A percentile compares a stretch with the other conserved stretches of the same genome.
Conservation (phyloP, 2,888 invertebrate genomes). For the Petrolisthes cinctipes region DNA sequence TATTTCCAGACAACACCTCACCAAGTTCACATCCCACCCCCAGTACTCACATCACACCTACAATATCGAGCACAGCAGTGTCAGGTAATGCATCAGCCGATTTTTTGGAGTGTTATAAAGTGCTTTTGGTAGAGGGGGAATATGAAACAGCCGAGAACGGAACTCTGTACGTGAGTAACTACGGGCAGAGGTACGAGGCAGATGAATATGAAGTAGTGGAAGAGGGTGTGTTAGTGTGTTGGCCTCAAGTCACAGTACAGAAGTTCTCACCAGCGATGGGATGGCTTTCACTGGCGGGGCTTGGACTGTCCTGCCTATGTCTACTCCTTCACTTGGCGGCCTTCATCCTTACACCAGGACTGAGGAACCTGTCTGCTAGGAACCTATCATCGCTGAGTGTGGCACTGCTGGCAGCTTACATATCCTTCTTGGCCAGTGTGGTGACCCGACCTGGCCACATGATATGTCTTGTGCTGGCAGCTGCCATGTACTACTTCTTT, state of each 20-base stretch:
- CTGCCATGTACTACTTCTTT: conserved; percentile 72
- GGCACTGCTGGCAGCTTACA: conserved; percentile 72
- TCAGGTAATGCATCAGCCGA: conserved; percentile 28
- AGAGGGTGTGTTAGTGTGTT: conserved; percentile 68
- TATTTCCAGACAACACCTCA: neutral
- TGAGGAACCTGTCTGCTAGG: conserved; percentile 73
- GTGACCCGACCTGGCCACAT: conserved; percentile 66
- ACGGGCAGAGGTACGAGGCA: conserved; percentile 68
- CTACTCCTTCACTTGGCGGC: conserved; percentile 71
- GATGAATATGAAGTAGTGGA: conserved; percentile 68
- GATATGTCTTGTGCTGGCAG: conserved; percentile 70
- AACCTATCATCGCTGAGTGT: conserved; percentile 72
- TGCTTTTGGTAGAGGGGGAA: conserved; percentile 68
- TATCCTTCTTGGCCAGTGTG: conserved; percentile 71
- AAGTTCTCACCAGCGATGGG: conserved; percentile 69
- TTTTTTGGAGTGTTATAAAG: conserved; percentile 69
- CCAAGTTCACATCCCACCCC: neutral
- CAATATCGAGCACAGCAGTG: conserved; percentile 22
- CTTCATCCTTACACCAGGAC: conserved; percentile 71
- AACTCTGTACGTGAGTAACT: conserved; percentile 69
- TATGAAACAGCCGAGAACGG: conserved; percentile 68
- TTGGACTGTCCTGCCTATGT: conserved; percentile 72
- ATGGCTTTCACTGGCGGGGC: conserved; percentile 71
- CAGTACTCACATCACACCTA: neutral
- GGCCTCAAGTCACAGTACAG: conserved; percentile 65